These are phyloP conservation scores for Nemoura dubitans DNA, from an alignment of 2,888 invertebrate genomes.

Conservation along the genomic window DNA sequence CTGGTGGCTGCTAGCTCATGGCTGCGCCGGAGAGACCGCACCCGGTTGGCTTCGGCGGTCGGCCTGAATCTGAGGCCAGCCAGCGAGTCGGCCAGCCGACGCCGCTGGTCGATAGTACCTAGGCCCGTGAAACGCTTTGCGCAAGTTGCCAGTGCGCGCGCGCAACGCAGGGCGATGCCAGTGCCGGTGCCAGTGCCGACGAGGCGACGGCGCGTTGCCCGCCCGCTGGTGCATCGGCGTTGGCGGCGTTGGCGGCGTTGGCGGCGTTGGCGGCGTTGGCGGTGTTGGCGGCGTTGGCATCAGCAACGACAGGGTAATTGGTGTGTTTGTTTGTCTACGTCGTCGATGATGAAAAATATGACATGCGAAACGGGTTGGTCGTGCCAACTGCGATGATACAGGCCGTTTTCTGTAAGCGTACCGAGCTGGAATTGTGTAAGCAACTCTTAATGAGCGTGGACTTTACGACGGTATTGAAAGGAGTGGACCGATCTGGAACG, in stretches of 20 bases:
- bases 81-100: neutral
- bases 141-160: neutral
- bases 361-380: neutral
- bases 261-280: neutral
- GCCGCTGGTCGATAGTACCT: conserved; percentile 14
- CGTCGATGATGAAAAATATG: conserved; percentile 16
- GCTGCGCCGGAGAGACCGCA: conserved; percentile 10
- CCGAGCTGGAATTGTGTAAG: too few species aligned
- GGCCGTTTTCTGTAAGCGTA: too few species aligned
- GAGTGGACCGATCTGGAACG: too few species aligned
- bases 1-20: conserved; percentile 9
- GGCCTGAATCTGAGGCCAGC: neutral
- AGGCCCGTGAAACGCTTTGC: neutral
- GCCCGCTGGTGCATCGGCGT: conserved; percentile 21
- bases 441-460: too few species aligned
- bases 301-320: neutral
- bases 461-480: too few species aligned
- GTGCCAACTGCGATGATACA: neutral
- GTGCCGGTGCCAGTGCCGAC: conserved; percentile 18
- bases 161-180: neutral
- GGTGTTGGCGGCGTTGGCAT: neutral
- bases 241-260: neutral
- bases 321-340: conserved; percentile 16
- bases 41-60: conserved; percentile 13
- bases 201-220: conserved; percentile 1